Base-by-base conservation (phyloP, 2,888 invertebrate species). In the Cephus runcator region DNA sequence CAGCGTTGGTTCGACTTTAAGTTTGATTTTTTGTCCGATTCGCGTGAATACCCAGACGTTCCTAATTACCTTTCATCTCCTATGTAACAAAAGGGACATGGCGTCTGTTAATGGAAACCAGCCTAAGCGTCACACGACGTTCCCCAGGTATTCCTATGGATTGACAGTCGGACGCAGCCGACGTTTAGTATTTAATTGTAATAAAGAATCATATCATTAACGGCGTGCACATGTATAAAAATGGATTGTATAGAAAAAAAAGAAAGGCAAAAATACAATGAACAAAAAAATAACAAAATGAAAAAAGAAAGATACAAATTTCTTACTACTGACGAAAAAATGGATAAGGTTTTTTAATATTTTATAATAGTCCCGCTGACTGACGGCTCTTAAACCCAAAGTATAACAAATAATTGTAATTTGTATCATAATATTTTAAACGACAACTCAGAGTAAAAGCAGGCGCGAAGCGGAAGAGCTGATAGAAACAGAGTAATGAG, bases 341-440 rank as follows among this genome's bases (percentile, higher is more conserved):
- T 68, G 35, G 23, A 56, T 56, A 56, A 56, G 56, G 56, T 56
- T 56, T 79, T 75, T 82, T 82, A 86, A 85, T 85, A 85, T 86
- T 88, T 87, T 87, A 82, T 86, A 86, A 81, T 87, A 33, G 31
- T 86, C 85, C 77, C 56, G 56, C 56, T 56, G 80, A 84, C 87
- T 86, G 86, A 89, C 88, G 89, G 88, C 89, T 88, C 90, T 90
- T 88, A 86, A 81, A 88, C 87, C 87, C 87, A 84, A 81, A 86
- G 84, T 88, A 88, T 87, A 88, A 81, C 78, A 79, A 88, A 87
- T 88, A 87, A 87, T 85, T 89, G 87, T 89, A 89, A 89, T 88
- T 89, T 89, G 86, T 89, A 89, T 85, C 83, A 88, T 88, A 86
- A 87, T 87, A 88, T 87, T 87, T 88, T 89, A 76, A 86, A 83